These are phyloP conservation scores for Felis chaus DNA, from an alignment of 2,113 vertebrate genomes.

Conservation along the genomic window DNA sequence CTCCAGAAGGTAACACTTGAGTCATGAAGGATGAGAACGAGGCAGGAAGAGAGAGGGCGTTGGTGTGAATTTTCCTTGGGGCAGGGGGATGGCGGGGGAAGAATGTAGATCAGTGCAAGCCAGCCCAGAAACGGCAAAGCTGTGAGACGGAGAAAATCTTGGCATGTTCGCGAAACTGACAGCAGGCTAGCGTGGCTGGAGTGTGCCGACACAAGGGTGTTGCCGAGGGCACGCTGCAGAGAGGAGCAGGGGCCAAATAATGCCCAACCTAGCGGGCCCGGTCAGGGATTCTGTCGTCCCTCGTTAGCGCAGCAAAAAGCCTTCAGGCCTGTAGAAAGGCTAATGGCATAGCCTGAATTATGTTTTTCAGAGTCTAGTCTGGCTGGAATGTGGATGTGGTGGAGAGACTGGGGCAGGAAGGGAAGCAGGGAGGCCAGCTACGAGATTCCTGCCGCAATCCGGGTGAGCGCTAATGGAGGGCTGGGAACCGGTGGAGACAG, in stretches of 20 bases:
- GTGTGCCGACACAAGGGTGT: neutral
- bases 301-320: neutral
- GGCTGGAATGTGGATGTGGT: neutral
- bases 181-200: neutral
- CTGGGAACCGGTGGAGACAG: neutral
- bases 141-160: neutral
- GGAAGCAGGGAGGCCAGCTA: no score
- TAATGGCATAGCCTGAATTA: neutral
- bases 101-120: neutral
- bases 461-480: accelerated
- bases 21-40: neutral
- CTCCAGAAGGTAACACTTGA: neutral
- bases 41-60: neutral
- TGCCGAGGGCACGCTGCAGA: neutral
- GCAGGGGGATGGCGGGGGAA: no score
- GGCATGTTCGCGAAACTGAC: neutral
- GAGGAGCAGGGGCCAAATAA: neutral
- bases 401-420: no score
- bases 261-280: neutral
- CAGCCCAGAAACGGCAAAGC: neutral
- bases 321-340: neutral
- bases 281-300: neutral
- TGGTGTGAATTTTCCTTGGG: neutral
- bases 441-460: neutral
- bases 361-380: neutral